Evolutionary conservation across 2,888 invertebrate species (phyloP), one percentile per base, ranked within the genome.

Genomic region (Linyphia triangularis): DNA sequence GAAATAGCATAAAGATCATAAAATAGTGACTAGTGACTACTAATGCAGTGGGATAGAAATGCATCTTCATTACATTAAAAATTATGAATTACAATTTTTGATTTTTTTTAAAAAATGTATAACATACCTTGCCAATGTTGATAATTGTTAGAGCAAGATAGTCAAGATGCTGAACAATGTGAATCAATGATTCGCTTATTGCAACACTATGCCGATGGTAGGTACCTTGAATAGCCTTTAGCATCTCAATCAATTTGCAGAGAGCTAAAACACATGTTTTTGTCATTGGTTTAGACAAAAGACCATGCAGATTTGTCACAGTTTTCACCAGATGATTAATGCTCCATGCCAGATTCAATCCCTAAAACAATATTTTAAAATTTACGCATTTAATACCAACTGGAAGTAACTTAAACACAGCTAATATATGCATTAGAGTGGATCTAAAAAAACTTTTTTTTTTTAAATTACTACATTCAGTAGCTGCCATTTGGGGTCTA

Each of bases 181-280:
- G 95, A 91, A 95, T 95, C 79, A 96, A 94, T 13, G 96, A 95
- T 91, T 95, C 95, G 24, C 95, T 94, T 77, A 98, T 94, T 90
- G 95, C 94, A 89, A 95, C 94, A 70, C 95, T 94, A 92, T 96
- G 95, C 57, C 95, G 94, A 81, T 95, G 94, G 91, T 96, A 96
- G 16, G 95, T 95, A 90, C 95, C 94, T 92, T 96, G 95, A 90
- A 98, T 94, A 37, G 95, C 94, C 93, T 97, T 97, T 51, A 97
- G 93, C 89, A 96, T 94, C 92, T 98, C 97, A 82, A 97, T 94
- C 28, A 97, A 94, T 91, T 96, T 95, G 93, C 97, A 97, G 73
- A 98, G 93, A 2, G 95, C 94, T 90, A 96, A 94, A 13, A 97
- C 94, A 57, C 95, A 95, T 43, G 95, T 95, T 92, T 96, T 96